Base-by-base conservation (phyloP, 2,113 vertebrate species). In the Ophiodon elongatus region DNA sequence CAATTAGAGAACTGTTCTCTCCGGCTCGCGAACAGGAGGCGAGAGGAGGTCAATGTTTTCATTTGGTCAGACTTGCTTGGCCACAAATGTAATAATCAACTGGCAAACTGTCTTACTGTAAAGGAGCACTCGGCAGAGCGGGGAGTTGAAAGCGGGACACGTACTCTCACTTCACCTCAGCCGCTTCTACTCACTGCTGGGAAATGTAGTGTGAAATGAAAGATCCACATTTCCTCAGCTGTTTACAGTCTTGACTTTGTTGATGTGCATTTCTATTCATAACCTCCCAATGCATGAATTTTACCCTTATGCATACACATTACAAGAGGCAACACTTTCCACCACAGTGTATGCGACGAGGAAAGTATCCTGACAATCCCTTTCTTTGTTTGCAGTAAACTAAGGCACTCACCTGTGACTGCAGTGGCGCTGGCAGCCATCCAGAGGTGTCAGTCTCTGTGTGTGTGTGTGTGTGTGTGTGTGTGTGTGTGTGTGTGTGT, bases 351-450 rank as follows among this genome's bases (percentile, higher is more conserved):
- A 29, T 73, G 84, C 6, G 67, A 82, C 11, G n/a, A 72, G 54
- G 75, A 84, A 85, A 86, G 59, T 80, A 71, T 85, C 85, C 76
- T 59, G 50, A 93, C 93, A 94, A 92, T 90, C 88, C 80, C 80
- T 73, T 31, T 76, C 92, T 94, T 91, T 95, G 94, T 95, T 94
- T 94, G 80, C 87, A 47, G 87, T 93, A 91, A 94, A 94, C 84
- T 73, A 59, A 84, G 68, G 76, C 64, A n/a, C 85, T 95, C 94
- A 95, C 95, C 95, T 95, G 94, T 92, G 93, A 92, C 90, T 91
- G 85, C 79, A 76, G 80, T 41, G 77, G 84, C 72, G 63, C 54
- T 94, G 93, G 94, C 88, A 76, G 70, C 52, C 8, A 11, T 88
- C 93, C 94, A 91, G 60, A 65, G 35, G 45, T 63, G 85, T n/a